Conservation (phyloP, 2,113 vertebrate genomes). For the Clarias batrachus region DNA sequence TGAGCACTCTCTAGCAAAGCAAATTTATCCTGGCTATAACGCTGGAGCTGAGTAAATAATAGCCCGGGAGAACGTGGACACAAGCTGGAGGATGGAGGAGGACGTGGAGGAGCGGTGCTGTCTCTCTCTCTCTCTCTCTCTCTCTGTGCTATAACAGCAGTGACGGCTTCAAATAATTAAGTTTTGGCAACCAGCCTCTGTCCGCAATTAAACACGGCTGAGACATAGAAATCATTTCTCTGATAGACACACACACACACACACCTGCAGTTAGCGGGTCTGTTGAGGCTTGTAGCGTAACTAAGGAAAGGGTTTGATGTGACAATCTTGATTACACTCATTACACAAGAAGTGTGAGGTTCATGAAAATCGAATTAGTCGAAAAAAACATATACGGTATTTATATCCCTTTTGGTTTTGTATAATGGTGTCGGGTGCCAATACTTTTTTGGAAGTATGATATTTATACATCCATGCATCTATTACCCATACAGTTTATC, state of each 20-base stretch:
- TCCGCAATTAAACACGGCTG: constrained; percentile 54
- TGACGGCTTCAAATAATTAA: constrained; percentile 41
- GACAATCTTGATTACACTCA: neutral
- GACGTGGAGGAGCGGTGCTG: constrained; percentile 16
- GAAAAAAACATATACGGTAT: neutral
- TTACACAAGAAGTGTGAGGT: neutral
- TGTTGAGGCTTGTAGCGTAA: neutral
- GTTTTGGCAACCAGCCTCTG: constrained; percentile 52
- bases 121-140: neutral
- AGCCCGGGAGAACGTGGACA: constrained; percentile 28
- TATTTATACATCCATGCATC: too few species aligned
- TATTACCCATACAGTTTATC: too few species aligned
- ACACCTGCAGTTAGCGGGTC: constrained; percentile 47
- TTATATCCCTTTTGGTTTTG: neutral
- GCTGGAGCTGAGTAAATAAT: constrained; percentile 49
- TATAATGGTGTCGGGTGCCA: too few species aligned
- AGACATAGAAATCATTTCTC: constrained; percentile 55
- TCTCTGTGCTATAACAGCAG: constrained; percentile 19
- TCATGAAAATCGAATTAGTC: neutral
- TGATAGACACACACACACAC: constrained; percentile 47
- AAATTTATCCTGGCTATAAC: constrained; percentile 31
- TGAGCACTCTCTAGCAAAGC: constrained; percentile 34
- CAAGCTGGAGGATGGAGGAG: constrained; percentile 29
- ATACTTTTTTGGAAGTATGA: too few species aligned
- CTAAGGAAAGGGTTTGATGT: neutral